These are phyloP conservation scores for Phrynocephalus versicolor DNA, from an alignment of 2,113 vertebrate genomes.

Conservation along the genomic window DNA sequence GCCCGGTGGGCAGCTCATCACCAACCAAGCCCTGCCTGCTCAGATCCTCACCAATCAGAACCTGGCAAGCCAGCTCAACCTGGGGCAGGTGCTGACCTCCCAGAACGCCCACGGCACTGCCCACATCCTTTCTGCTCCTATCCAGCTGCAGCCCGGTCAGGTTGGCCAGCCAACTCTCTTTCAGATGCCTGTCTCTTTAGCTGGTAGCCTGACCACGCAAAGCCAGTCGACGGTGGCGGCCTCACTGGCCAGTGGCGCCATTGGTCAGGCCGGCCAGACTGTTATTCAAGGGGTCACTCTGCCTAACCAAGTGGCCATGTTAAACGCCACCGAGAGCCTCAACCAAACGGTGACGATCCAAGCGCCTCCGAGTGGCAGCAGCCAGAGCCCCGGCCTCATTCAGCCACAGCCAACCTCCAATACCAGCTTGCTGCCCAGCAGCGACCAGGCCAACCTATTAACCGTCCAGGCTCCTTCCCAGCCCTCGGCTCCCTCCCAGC, in stretches of 20 bases:
- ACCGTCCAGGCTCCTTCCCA: slow-evolving; percentile 75
- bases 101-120: slow-evolving; percentile 86
- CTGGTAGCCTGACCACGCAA: slow-evolving; percentile 76
- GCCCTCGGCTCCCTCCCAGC: slow-evolving; percentile 57
- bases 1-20: slow-evolving; percentile 84
- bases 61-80: slow-evolving; percentile 79
- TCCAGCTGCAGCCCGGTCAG: slow-evolving; percentile 88
- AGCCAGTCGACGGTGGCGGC: slow-evolving; percentile 69
- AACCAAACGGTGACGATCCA: slow-evolving; percentile 84
- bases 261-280: slow-evolving; percentile 75
- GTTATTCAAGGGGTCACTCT: slow-evolving; percentile 90
- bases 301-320: slow-evolving; percentile 89
- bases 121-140: slow-evolving; percentile 90
- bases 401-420: slow-evolving; percentile 69
- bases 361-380: slow-evolving; percentile 67
- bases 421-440: slow-evolving; percentile 49
- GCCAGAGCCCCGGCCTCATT: slow-evolving; percentile 68
- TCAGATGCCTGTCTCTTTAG: slow-evolving; percentile 91
- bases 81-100: slow-evolving; percentile 86
- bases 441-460: slow-evolving; percentile 78
- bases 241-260: slow-evolving; percentile 43
- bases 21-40: slow-evolving; percentile 79
- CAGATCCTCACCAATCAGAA: slow-evolving; percentile 90
- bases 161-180: slow-evolving; percentile 88
- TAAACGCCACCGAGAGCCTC: slow-evolving; percentile 80